Percentiles rank a stretch among this genome's conserved stretches.
Evolutionary conservation across 2,888 invertebrate species (phyloP).

Genomic region (Hydrotaea cyrtoneurina): DNA sequence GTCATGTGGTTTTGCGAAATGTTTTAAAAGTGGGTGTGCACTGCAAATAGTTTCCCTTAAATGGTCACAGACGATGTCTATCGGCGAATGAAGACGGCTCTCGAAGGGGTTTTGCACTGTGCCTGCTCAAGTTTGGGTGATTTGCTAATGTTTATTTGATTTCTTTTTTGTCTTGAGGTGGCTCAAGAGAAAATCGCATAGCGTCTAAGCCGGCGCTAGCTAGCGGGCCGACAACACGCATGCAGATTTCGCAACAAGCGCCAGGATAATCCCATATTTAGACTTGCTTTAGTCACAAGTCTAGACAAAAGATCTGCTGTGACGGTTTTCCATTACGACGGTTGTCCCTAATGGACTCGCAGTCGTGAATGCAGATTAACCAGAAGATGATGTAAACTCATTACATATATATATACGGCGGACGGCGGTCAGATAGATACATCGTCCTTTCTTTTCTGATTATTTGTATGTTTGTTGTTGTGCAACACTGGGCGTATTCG

Average conservation of each 20-base stretch:
- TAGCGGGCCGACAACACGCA: not conserved
- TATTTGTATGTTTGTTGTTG: no score
- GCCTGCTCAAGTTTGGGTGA: not conserved
- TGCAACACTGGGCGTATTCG: no score
- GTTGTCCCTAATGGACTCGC: slow-evolving; percentile 2
- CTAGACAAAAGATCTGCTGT: slow-evolving; percentile 63
- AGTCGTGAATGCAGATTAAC: not conserved
- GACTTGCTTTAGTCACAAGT: slow-evolving; percentile 64
- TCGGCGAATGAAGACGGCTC: slow-evolving; percentile 40
- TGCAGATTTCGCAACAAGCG: slow-evolving; percentile 40
- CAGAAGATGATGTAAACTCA: not conserved
- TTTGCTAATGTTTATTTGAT: slow-evolving; percentile 56
- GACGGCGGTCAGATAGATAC: no score
- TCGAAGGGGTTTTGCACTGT: not conserved
- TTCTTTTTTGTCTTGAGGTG: slow-evolving; percentile 44
- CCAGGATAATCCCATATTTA: slow-evolving; percentile 67
- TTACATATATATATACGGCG: no score
- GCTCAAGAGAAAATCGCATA: slow-evolving; percentile 28
- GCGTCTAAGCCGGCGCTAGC: slow-evolving; percentile 29
- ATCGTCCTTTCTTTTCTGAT: no score
- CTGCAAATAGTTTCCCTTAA: slow-evolving; percentile 37
- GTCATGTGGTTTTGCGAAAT: not conserved
- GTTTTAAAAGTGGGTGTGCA: slow-evolving; percentile 52
- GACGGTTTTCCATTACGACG: slow-evolving; percentile 12
- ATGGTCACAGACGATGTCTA: slow-evolving; percentile 52